Evolutionary conservation across 2,888 invertebrate genomes (phyloP).

Genomic region (Notodonta dromedarius): DNA sequence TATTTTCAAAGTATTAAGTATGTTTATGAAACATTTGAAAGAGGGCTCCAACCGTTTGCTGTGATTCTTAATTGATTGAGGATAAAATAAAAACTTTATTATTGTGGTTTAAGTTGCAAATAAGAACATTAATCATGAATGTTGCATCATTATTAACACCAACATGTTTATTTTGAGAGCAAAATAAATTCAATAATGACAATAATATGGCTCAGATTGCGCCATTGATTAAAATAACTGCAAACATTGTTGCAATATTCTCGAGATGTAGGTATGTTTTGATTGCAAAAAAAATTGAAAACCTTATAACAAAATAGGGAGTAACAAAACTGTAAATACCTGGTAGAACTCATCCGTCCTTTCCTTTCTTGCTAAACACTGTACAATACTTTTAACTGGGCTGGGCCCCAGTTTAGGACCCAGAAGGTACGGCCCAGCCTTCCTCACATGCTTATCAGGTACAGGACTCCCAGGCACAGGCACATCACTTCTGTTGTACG

Average conservation of each 20-base stretch:
- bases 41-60: too few relatives aligned
- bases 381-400: slow-evolving; percentile 90
- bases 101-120: neutral
- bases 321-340: slow-evolving; percentile 45
- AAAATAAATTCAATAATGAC: neutral
- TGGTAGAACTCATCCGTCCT: slow-evolving; percentile 88
- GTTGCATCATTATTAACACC: slow-evolving; percentile 25
- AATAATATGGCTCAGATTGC: neutral
- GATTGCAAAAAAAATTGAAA: too few relatives aligned
- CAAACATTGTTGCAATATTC: neutral
- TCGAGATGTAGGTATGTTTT: neutral
- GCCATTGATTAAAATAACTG: neutral
- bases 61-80: too few relatives aligned
- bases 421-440: slow-evolving; percentile 88
- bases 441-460: slow-evolving; percentile 80
- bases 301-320: too few relatives aligned
- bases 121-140: slow-evolving; percentile 1
- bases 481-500: slow-evolving; percentile 67
- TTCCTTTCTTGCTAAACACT: slow-evolving; percentile 89
- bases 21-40: too few relatives aligned
- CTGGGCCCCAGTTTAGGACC: slow-evolving; percentile 89
- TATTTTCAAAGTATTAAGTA: too few relatives aligned
- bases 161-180: slow-evolving; percentile 1
- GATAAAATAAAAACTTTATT: too few relatives aligned
- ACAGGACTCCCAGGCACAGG: slow-evolving; percentile 81